A percentile compares a stretch with the other conserved stretches of the same genome.
phyloP scores from a whole-genome alignment of 2,888 invertebrate species.

The Empis stercorea region DNA sequence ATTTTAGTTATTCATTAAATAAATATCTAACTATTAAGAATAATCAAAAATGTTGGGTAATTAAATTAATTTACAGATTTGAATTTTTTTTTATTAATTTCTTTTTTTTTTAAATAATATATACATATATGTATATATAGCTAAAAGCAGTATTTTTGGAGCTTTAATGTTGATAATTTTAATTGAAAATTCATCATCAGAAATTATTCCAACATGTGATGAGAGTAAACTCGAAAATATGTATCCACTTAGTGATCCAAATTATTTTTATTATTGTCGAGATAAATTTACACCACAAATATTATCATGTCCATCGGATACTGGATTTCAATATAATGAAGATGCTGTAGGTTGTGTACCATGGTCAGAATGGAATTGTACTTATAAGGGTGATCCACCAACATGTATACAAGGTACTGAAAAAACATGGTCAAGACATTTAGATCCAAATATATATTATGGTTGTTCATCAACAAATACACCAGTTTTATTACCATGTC shows the following conservation, averaged over 20 bases:
- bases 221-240: too few species aligned
- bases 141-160: too few species aligned
- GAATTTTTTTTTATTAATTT: too few species aligned
- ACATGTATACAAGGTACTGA: not conserved
- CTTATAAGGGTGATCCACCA: not conserved
- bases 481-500: not conserved
- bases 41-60: too few species aligned
- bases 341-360: not conserved
- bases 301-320: not conserved
- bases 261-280: not conserved
- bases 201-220: too few species aligned
- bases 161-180: too few species aligned
- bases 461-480: not conserved
- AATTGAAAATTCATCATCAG: too few species aligned
- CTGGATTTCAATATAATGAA: not conserved
- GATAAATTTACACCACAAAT: not conserved
- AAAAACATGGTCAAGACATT: not conserved
- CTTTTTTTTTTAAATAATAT: too few species aligned
- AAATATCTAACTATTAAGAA: too few species aligned
- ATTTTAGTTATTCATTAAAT: too few species aligned
- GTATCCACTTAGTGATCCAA: not conserved
- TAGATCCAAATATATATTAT: not conserved
- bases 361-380: not conserved
- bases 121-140: too few species aligned
- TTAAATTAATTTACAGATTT: too few species aligned